Evolutionary conservation across 1,140 invertebrate species (phyloP).

Genomic region (Drosophila lacertosa): DNA sequence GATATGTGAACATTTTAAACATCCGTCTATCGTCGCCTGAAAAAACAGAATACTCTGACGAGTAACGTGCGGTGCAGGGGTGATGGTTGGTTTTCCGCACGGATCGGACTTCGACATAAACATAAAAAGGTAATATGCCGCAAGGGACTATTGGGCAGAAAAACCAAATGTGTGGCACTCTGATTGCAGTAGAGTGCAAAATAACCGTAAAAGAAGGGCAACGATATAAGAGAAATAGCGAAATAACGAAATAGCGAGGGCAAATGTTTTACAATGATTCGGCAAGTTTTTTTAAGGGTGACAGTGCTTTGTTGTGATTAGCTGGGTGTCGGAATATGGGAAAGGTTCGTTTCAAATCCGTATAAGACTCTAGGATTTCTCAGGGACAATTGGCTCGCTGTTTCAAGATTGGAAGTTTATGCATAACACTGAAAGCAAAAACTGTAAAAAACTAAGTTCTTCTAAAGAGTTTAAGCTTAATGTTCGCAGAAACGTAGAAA

Average conservation of each 20-base stretch:
- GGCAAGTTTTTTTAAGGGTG: slow-evolving; percentile 55
- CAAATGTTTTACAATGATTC: slow-evolving; percentile 72
- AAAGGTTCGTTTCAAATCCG: slow-evolving; percentile 33
- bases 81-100: slow-evolving; percentile 41
- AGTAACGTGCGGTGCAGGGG: neutral
- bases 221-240: neutral
- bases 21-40: slow-evolving; percentile 40
- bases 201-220: slow-evolving; percentile 34
- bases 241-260: slow-evolving; percentile 6
- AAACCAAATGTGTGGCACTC: slow-evolving; percentile 44
- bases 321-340: slow-evolving; percentile 9
- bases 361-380: slow-evolving; percentile 37
- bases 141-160: slow-evolving; percentile 51
- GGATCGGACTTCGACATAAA: slow-evolving; percentile 66
- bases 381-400: slow-evolving; percentile 13
- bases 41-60: slow-evolving; percentile 3
- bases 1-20: slow-evolving; percentile 81
- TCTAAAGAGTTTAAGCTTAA: slow-evolving; percentile 39
- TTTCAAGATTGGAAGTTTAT: slow-evolving; percentile 66
- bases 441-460: slow-evolving; percentile 19
- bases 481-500: too few species aligned
- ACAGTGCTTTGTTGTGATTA: slow-evolving; percentile 32
- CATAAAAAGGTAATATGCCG: slow-evolving; percentile 80
- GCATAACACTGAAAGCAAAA: slow-evolving; percentile 49
- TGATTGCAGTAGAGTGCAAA: slow-evolving; percentile 68